phyloP scores from a whole-genome alignment of 2,797 vertebrate species.

The Antrozous pallidus region DNA sequence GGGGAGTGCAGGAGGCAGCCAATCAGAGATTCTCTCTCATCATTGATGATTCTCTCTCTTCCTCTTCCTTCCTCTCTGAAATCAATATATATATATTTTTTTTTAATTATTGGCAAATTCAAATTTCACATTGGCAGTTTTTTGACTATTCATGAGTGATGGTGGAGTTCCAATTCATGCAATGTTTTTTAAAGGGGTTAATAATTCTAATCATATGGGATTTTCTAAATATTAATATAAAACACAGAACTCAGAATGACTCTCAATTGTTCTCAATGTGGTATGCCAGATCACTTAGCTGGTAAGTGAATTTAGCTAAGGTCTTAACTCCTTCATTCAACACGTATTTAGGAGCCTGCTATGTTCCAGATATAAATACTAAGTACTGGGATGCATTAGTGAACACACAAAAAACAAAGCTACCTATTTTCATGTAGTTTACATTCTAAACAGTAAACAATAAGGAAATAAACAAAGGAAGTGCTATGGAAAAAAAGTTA shows the following conservation, averaged over 20 bases:
- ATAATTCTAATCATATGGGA: background rate
- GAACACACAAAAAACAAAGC: background rate
- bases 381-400: background rate
- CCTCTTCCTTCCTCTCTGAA: too few species aligned
- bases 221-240: slow-evolving; percentile 16
- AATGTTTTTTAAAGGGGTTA: slow-evolving; percentile 9
- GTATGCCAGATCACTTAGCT: background rate
- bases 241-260: background rate
- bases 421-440: background rate
- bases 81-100: background rate
- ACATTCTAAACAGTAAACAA: background rate
- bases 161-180: background rate
- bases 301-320: background rate
- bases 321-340: background rate
- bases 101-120: background rate
- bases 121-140: slow-evolving; percentile 7
- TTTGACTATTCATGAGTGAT: background rate
- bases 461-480: background rate
- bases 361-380: background rate
- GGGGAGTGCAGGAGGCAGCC: too few species aligned
- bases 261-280: background rate
- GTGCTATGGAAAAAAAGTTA: too few species aligned
- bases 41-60: too few species aligned
- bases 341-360: background rate
- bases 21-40: too few species aligned